Percentiles rank a stretch among this genome's conserved stretches.
Conservation (phyloP, 2,797 vertebrate species). For the Protonibea diacanthus region DNA sequence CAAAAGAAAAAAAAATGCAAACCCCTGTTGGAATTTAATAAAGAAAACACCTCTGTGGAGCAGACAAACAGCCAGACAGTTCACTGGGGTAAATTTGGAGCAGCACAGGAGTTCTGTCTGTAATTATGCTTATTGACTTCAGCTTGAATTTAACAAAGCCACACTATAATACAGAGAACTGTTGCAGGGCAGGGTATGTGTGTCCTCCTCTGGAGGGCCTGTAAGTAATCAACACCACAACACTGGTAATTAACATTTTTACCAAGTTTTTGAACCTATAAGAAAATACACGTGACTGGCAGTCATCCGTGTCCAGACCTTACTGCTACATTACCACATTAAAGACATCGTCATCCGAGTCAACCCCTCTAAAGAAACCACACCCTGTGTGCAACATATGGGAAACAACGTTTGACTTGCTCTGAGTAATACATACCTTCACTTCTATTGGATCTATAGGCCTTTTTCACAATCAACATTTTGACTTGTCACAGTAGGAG, state of each 20-base stretch:
- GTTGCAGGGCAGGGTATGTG: neutral
- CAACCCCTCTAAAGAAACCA: slow-evolving; percentile 31
- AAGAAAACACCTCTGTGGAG: slow-evolving; percentile 54
- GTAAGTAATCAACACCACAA: slow-evolving; percentile 59
- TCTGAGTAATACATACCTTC: slow-evolving; percentile 7
- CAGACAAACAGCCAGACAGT: slow-evolving; percentile 35
- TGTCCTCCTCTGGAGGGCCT: slow-evolving; percentile 30
- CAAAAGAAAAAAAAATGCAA: slow-evolving; percentile 38
- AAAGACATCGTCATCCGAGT: slow-evolving; percentile 3
- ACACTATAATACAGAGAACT: slow-evolving; percentile 21
- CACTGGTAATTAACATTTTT: slow-evolving; percentile 57
- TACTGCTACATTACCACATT: slow-evolving; percentile 50
- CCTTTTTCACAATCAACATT: neutral
- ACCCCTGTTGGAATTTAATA: slow-evolving; percentile 51
- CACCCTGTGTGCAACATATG: slow-evolving; percentile 25
- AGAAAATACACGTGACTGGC: slow-evolving; percentile 34
- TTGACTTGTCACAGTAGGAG: neutral
- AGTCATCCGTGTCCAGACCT: slow-evolving; percentile 60
- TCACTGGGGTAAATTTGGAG: slow-evolving; percentile 34
- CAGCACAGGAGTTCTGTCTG: slow-evolving; percentile 23
- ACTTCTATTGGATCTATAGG: neutral
- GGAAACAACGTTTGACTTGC: slow-evolving; percentile 10
- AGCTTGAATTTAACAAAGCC: slow-evolving; percentile 42
- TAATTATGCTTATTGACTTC: slow-evolving; percentile 58
- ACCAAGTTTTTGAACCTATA: slow-evolving; percentile 27